Evolutionary conservation across 2,888 invertebrate species (phyloP).

Genomic region (Hofmannophila pseudospretella): DNA sequence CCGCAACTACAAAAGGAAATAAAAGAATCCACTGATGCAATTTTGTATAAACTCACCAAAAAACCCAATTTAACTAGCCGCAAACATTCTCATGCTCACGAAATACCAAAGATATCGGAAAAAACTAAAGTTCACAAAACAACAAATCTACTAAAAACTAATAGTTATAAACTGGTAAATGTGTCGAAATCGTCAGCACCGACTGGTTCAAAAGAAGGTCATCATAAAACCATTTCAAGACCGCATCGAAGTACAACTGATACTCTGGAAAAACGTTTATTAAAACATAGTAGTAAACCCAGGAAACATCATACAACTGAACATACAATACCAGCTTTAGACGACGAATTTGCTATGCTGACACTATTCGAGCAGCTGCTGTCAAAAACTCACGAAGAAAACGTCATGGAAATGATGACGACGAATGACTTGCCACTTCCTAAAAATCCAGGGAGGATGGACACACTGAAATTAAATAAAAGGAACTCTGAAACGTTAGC

Average conservation of each 20-base stretch:
- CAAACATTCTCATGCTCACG: background rate
- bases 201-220: no score
- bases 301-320: slow-evolving; percentile 1
- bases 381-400: slow-evolving; percentile 38
- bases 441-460: slow-evolving; percentile 10
- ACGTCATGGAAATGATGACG: slow-evolving; percentile 29
- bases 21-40: background rate
- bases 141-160: no score
- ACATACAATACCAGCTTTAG: slow-evolving; percentile 11
- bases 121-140: no score
- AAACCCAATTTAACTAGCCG: background rate
- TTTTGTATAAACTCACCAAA: background rate
- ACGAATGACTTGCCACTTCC: slow-evolving; percentile 17
- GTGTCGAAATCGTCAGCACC: no score
- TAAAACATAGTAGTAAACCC: slow-evolving; percentile 3
- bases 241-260: slow-evolving; percentile 3
- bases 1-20: slow-evolving; percentile 6
- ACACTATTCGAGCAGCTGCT: slow-evolving; percentile 42
- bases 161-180: no score
- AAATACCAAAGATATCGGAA: no score
- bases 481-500: slow-evolving; percentile 26
- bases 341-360: slow-evolving; percentile 42
- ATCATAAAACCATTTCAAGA: background rate
- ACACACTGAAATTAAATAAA: slow-evolving; percentile 20
- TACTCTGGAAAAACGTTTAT: slow-evolving; percentile 4